phyloP scores from a whole-genome alignment of 2,888 invertebrate genomes.

The Lasius platythorax region DNA sequence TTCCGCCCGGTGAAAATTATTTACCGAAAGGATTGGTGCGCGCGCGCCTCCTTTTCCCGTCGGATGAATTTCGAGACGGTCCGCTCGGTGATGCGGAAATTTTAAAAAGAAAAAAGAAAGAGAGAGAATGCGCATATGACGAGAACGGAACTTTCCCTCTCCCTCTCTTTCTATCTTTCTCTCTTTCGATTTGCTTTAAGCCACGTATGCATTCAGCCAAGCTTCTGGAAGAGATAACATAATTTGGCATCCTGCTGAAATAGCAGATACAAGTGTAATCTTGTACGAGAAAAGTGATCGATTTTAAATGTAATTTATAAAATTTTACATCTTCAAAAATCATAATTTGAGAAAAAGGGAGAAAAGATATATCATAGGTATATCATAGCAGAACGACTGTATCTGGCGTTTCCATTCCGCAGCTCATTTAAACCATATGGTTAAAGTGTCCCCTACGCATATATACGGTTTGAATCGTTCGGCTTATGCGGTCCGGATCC shows the following conservation, averaged over 20 bases:
- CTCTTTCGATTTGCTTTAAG: slow-evolving; percentile 31
- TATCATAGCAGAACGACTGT: neutral
- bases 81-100: slow-evolving; percentile 45
- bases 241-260: slow-evolving; percentile 13
- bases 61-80: slow-evolving; percentile 48
- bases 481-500: neutral
- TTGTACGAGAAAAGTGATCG: slow-evolving; percentile 6
- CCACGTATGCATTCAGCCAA: slow-evolving; percentile 9
- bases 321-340: neutral
- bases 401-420: neutral
- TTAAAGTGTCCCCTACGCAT: neutral
- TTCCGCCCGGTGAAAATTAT: slow-evolving; percentile 55
- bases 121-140: neutral
- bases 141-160: neutral
- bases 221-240: slow-evolving; percentile 25
- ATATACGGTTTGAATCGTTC: neutral
- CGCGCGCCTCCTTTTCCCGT: slow-evolving; percentile 48
- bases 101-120: slow-evolving; percentile 16
- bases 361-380: neutral
- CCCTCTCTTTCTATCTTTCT: too few species aligned
- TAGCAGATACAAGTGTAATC: slow-evolving; percentile 16
- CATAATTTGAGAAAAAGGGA: neutral
- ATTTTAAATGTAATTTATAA: slow-evolving; percentile 24
- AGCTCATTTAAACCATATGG: neutral
- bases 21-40: slow-evolving; percentile 51